Base-by-base conservation (phyloP, 2,888 invertebrate species). In the Polietes domitor region DNA sequence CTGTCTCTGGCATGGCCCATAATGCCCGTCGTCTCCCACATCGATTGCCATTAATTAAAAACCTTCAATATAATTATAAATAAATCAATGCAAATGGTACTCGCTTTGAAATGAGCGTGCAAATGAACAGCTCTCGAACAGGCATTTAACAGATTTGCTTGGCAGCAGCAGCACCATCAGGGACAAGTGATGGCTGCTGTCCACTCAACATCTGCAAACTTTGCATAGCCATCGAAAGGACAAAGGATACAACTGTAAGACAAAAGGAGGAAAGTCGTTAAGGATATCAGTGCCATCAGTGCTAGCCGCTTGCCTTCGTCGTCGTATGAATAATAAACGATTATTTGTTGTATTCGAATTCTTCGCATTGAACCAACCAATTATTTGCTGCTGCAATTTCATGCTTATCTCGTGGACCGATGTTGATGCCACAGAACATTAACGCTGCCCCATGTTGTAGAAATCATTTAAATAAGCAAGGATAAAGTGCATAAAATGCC, bases 51-150 rank as follows among this genome's bases (percentile, higher is more conserved):
- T 58, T 24, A 58, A 24, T 58, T 58, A 9, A 26, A 58, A 58
- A 12, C n/a, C 32, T 32, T 63, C 17, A 32, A 63, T 63, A 63
- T 63, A 32, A 63, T 63, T 63, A 63, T 17, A 63, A 63, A 63
- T 63, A 63, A 63, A 63, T 63, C 37, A 63, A 63, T 37, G 12
- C 32, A 63, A 63, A 63, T 63, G 63, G 32, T 17, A 32, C 9
- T n/a, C 17, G 17, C 37, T 63, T 47, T 47, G 47, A 4, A 63
- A 32, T n/a, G 28, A 63, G 26, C n/a, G 21, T n/a, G 55, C 32
- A 63, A 63, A 63, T 63, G 6, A 17, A 19, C 9, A 63, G 37
- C 37, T 63, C n/a, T 63, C 15, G n/a, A 63, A 32, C 15, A 32
- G 32, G 37, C 63, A 63, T 63, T 63, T 32, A 17, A 63, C 32